Evolutionary conservation across 2,113 vertebrate genomes (phyloP), one percentile per base, ranked within the genome.

Genomic region (Myiozetetes cayanensis): DNA sequence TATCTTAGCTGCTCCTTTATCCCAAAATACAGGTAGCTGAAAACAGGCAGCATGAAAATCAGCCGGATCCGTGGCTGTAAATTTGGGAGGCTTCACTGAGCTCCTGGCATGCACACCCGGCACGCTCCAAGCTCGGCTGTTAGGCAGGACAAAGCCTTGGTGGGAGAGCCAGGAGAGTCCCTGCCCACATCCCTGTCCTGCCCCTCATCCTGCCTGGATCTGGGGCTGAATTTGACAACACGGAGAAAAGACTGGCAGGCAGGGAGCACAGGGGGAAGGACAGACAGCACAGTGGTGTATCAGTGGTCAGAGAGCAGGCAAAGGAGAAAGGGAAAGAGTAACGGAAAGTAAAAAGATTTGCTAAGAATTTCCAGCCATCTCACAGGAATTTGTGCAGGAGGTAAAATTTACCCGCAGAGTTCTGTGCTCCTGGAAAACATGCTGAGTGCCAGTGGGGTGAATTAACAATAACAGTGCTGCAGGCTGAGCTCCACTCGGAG

Each of bases 101-200:
- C 85, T 90, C 37, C 81, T 33, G 90, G 47, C 2, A 9, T 0
- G 18, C 68, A 21, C 47, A 44, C 9, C n/a, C 8, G 1, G 50
- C 56, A 10, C 0, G 1, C n/a, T 50, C 70, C 56, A 16, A 52
- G 74, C 56, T 47, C 1, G 0, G 47, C 59, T 8, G 1, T 2
- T 1, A 14, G 25, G 20, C 63, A 43, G 66, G 10, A 24, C 14
- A 8, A 95, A 96, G 49, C 52, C 88, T 39, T 7, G 87, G 50
- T 1, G 3, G 9, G 24, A 66, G 6, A 74, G 44, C 43, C 62
- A 43, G 61, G 62, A 44, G 6, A 2, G 8, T 31, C 67, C 41
- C 41, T 47, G 35, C 39, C 62, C 10, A 4, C 37, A 44, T 70
- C 83, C 27, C 24, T 4, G 2, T 39, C 39, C 74, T 65, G 70